These are phyloP conservation scores for Solenopsis fugax DNA, from an alignment of 1,140 invertebrate species.

Conservation along the genomic window DNA sequence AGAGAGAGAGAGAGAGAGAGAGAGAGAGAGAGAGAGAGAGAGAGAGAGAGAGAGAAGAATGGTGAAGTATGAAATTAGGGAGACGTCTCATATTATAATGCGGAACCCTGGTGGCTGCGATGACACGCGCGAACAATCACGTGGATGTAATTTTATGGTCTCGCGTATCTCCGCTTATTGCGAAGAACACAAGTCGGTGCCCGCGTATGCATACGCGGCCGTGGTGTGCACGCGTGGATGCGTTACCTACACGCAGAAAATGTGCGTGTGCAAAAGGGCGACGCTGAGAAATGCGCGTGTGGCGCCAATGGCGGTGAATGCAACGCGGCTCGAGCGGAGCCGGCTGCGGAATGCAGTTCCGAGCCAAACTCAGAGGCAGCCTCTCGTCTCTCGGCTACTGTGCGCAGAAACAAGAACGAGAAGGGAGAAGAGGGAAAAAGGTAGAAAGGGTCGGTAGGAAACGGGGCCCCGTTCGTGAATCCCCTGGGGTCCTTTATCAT, in stretches of 20 bases:
- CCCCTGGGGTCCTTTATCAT: conserved; percentile 59
- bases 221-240: background rate
- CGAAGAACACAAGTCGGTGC: background rate
- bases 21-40: background rate
- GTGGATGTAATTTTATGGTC: conserved; percentile 31
- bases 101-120: background rate
- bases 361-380: conserved; percentile 69
- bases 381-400: conserved; percentile 62
- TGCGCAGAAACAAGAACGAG: conserved; percentile 57
- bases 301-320: conserved; percentile 69
- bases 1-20: no score
- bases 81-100: background rate
- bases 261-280: conserved; percentile 49
- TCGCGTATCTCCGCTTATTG: conserved; percentile 1
- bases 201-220: background rate
- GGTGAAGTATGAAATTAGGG: background rate
- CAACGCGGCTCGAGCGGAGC: conserved; percentile 58
- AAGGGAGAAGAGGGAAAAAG: background rate
- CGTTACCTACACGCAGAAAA: background rate
- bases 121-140: conserved; percentile 21
- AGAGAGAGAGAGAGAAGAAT: background rate
- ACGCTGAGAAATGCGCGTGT: conserved; percentile 69
- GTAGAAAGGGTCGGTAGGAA: background rate
- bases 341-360: conserved; percentile 71
- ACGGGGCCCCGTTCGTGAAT: conserved; percentile 7